These are phyloP conservation scores for Thecocarcelia acutangulata DNA, from an alignment of 2,888 invertebrate genomes.

Conservation along the genomic window DNA sequence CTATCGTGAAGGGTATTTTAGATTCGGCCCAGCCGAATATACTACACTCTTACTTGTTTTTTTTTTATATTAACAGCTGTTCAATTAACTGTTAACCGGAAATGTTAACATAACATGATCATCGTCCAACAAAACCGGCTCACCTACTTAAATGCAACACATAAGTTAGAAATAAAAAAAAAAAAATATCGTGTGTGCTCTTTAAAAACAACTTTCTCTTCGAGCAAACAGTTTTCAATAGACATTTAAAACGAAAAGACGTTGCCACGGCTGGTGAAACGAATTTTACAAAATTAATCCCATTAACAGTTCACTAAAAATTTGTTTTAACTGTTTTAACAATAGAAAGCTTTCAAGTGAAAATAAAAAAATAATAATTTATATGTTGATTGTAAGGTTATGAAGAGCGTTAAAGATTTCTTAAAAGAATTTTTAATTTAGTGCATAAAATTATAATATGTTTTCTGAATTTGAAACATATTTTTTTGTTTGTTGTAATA, in stretches of 20 bases:
- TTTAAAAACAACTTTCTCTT: conserved; percentile 60
- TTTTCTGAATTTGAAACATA: too few relatives aligned
- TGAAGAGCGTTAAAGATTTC: too few relatives aligned
- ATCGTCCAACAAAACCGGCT: conserved; percentile 38
- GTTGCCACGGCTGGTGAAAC: conserved; percentile 14
- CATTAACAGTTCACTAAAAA: background rate
- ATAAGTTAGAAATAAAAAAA: background rate
- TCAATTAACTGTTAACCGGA: conserved; percentile 41
- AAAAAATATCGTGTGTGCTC: conserved; percentile 15
- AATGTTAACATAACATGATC: conserved; percentile 41
- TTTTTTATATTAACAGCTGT: conserved; percentile 50
- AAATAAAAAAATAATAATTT: too few relatives aligned
- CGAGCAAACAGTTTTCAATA: conserved; percentile 30
- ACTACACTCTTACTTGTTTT: too few relatives aligned
- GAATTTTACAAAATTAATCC: conserved; percentile 1
- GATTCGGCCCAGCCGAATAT: too few relatives aligned
- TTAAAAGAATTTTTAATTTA: too few relatives aligned
- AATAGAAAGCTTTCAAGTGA: too few relatives aligned
- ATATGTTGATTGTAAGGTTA: too few relatives aligned
- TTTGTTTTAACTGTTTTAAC: too few relatives aligned
- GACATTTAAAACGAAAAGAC: conserved; percentile 32
- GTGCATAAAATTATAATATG: too few relatives aligned
- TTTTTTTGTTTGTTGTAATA: conserved; percentile 45
- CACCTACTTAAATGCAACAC: conserved; percentile 45
- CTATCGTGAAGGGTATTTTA: too few relatives aligned